Evolutionary conservation across 2,888 invertebrate species (phyloP).

Genomic region (Dione vanillae): DNA sequence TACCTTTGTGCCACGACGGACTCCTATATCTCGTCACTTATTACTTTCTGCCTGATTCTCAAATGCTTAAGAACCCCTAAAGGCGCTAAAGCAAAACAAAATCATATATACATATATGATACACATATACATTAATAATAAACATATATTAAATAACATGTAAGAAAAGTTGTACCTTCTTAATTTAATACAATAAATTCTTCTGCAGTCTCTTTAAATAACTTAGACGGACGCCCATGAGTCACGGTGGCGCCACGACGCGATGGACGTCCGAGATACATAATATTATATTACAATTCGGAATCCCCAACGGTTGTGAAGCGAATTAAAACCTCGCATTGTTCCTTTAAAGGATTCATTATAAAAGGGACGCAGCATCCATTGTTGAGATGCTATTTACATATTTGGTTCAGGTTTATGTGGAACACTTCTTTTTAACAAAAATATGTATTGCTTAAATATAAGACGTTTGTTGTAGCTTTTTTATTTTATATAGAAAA

Average conservation of each 20-base stretch:
- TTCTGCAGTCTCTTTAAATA: neutral
- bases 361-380: slow-evolving; percentile 31
- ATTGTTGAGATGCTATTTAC: slow-evolving; percentile 17
- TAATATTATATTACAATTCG: slow-evolving; percentile 9
- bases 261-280: neutral
- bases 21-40: no score
- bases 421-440: neutral
- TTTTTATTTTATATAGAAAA: no score
- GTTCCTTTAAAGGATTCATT: slow-evolving; percentile 42
- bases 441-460: no score
- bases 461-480: no score
- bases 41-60: no score
- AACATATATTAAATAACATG: no score
- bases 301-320: slow-evolving; percentile 20
- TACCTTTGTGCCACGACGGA: no score
- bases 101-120: no score
- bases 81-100: no score
- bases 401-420: neutral
- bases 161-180: no score
- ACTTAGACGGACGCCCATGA: neutral
- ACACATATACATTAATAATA: no score
- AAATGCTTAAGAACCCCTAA: no score
- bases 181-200: neutral
- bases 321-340: slow-evolving; percentile 32
- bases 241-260: neutral